phyloP scores from a whole-genome alignment of 2,797 vertebrate species.

The Sebastes matsubarae region DNA sequence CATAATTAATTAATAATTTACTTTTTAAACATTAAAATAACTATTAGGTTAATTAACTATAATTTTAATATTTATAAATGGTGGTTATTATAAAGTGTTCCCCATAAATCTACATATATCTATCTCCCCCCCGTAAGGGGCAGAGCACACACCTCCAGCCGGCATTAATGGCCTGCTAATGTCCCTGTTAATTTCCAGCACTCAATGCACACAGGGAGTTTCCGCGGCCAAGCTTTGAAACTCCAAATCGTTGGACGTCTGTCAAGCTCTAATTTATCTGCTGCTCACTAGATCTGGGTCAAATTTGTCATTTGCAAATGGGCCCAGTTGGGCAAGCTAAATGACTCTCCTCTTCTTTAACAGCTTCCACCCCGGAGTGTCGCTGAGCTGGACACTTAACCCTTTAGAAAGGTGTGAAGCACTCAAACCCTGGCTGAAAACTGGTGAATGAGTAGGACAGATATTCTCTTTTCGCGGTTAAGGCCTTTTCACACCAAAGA shows the following conservation, averaged over 20 bases:
- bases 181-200: slow-evolving; percentile 1
- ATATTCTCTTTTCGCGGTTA: background rate
- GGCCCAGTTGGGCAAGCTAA: slow-evolving; percentile 3
- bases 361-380: background rate
- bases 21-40: too few species aligned
- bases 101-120: background rate
- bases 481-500: background rate
- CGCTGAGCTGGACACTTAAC: slow-evolving; percentile 7
- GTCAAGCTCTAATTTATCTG: slow-evolving; percentile 20
- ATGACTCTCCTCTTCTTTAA: background rate
- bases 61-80: too few species aligned
- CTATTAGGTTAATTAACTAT: too few species aligned
- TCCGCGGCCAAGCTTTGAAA: slow-evolving; percentile 10
- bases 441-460: background rate
- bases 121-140: background rate
- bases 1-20: too few species aligned
- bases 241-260: background rate
- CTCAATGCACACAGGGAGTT: background rate
- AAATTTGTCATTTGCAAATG: slow-evolving; percentile 42
- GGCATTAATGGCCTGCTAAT: slow-evolving; percentile 1
- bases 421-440: background rate
- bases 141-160: background rate
- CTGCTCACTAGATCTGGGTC: slow-evolving; percentile 31
- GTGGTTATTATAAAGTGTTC: too few species aligned
- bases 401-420: background rate